Evolutionary conservation across 2,888 invertebrate species (phyloP).

Genomic region (Lordiphosa andalusiaca): DNA sequence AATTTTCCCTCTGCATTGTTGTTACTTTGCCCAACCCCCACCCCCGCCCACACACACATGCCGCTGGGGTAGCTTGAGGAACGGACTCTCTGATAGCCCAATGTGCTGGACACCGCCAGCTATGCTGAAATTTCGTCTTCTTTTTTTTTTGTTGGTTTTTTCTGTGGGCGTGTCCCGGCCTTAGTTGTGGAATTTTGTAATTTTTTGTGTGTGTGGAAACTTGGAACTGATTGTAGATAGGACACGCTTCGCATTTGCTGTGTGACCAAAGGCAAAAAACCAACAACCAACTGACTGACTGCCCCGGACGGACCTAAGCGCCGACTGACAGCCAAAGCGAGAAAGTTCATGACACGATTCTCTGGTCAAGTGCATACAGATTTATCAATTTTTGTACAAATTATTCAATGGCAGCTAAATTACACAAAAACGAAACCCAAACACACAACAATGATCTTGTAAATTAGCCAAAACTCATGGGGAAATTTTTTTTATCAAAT

Average conservation of each 20-base stretch:
- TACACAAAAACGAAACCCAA: too few species aligned
- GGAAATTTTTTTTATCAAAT: too few species aligned
- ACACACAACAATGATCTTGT: too few species aligned
- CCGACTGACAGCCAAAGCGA: conserved; percentile 1
- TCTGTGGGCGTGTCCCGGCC: neutral
- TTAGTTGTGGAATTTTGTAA: too few species aligned
- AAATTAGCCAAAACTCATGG: too few species aligned
- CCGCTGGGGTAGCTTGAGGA: too few species aligned
- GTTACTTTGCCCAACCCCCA: conserved; percentile 23
- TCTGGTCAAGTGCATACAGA: neutral
- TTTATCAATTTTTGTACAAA: too few species aligned
- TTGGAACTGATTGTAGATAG: conserved; percentile 77
- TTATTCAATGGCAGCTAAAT: too few species aligned
- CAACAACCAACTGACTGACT: conserved; percentile 5
- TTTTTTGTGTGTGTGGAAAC: conserved; percentile 8
- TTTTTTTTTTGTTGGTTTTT: conserved; percentile 1
- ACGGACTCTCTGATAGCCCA: conserved; percentile 6
- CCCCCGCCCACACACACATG: conserved; percentile 2
- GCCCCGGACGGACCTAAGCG: conserved; percentile 3
- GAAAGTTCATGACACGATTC: conserved; percentile 12
- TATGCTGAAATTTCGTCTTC: conserved; percentile 51
- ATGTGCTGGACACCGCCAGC: conserved; percentile 7
- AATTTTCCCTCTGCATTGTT: conserved; percentile 67
- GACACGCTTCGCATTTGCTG: conserved; percentile 57
- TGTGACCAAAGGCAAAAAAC: conserved; percentile 8